Evolutionary conservation across 2,113 vertebrate genomes (phyloP), one percentile per base, ranked within the genome.

Genomic region (Bucco capensis): DNA sequence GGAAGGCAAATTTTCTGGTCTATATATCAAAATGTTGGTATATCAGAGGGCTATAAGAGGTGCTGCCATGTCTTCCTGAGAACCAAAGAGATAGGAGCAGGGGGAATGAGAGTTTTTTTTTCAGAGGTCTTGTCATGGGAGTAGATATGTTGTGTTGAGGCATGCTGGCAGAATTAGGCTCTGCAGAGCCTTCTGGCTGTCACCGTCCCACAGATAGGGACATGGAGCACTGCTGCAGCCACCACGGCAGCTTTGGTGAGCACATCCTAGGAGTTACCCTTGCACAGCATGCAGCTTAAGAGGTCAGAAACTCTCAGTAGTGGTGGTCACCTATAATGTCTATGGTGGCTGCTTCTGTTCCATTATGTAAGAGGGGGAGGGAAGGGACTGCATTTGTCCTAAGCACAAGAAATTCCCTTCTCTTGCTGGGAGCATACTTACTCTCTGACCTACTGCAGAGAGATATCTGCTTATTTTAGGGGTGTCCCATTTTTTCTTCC

Each of bases 281-380:
- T 58, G 38, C 30, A 16, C 22, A 47, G 50, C 19, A 2, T 2
- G 17, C 27, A 69, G 30, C 24, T 88, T 6, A 2, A n/a, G 54
- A 46, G 23, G 28, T 35, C 14, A 62, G 50, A 60, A 71, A 5
- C 28, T 62, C 28, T 19, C 21, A 54, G 28, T 38, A 27, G 5
- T 44, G 33, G 21, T 47, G 27, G 30, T 44, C 37, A 49, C 22
- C 23, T 24, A 0, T 8, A 49, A 31, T 21, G 28, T 35, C 28
- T 0, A 0, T 35, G 19, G 40, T 49, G n/a, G 16, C 42, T 2
- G 2, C 49, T 83, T 62, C 18, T 27, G 51, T 88, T 86, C 49
- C 4, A 2, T 17, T 30, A 0, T 0, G 0, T 78, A 3, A 40
- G 28, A 71, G 8, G 8, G 8, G n/a, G 69, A 42, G 51, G 8